Evolutionary conservation across 2,113 vertebrate genomes (phyloP).

Genomic region (Sialia sialis): DNA sequence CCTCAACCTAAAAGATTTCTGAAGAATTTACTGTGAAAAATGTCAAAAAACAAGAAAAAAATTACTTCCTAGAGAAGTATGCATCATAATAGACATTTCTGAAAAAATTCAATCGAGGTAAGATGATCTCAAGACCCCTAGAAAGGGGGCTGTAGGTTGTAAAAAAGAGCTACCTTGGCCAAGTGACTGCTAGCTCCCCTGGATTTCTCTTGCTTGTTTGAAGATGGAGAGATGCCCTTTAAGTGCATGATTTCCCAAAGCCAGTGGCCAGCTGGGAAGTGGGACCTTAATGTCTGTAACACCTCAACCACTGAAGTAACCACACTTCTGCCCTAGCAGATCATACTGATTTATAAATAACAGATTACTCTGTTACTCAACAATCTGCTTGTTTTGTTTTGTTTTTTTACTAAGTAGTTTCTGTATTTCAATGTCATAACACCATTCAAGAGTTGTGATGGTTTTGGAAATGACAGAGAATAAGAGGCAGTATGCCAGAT

Average conservation of each 20-base stretch:
- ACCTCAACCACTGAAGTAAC: not conserved
- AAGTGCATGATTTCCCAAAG: not conserved
- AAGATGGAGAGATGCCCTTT: not conserved
- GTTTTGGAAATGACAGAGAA: not conserved
- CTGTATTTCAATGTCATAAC: not conserved
- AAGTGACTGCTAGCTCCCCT: not conserved
- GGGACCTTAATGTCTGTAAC: not conserved
- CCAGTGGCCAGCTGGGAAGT: not conserved
- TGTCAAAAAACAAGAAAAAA: not conserved
- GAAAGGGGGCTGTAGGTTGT: not conserved
- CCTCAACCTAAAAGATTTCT: not conserved
- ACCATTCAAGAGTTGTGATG: not conserved
- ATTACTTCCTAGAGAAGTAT: not conserved
- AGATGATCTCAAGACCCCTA: rapidly evolving
- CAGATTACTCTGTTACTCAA: not conserved
- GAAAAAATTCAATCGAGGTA: not conserved
- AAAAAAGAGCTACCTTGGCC: not conserved
- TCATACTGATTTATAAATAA: not conserved
- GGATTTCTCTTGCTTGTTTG: not conserved
- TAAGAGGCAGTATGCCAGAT: not conserved
- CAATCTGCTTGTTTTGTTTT: not conserved
- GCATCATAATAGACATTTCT: not conserved
- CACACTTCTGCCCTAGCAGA: not conserved
- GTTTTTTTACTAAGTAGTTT: not conserved
- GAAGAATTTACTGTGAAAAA: not conserved